These are phyloP conservation scores for Centropyge bicolor DNA, from an alignment of 2,797 vertebrate species.

Conservation along the genomic window DNA sequence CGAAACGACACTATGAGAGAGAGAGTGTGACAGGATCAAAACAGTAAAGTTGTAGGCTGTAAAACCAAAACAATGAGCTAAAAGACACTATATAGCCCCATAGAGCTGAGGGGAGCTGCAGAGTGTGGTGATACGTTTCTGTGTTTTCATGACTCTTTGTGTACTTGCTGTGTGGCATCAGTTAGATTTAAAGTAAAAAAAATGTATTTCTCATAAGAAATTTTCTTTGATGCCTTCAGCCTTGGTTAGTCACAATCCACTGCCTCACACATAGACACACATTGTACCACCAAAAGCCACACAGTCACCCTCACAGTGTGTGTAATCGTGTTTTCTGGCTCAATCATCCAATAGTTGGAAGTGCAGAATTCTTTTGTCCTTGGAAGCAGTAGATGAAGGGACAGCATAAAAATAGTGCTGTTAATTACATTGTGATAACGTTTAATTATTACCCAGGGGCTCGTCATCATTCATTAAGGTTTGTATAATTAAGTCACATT, in stretches of 20 bases:
- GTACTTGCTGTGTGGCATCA: neutral
- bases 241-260: slow-evolving; percentile 25
- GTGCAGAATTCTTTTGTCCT: slow-evolving; percentile 46
- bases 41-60: neutral
- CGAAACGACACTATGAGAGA: neutral
- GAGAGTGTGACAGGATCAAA: neutral
- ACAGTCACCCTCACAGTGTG: slow-evolving; percentile 8
- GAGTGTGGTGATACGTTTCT: neutral
- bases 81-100: too few species aligned
- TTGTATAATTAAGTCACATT: slow-evolving; percentile 53
- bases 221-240: slow-evolving; percentile 13
- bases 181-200: neutral
- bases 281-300: neutral
- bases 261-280: slow-evolving; percentile 14
- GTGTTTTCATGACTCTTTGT: neutral
- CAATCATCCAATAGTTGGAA: slow-evolving; percentile 41
- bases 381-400: slow-evolving; percentile 30
- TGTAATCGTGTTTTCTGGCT: slow-evolving; percentile 41
- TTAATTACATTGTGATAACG: slow-evolving; percentile 58
- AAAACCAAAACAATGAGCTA: neutral
- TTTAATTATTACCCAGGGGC: slow-evolving; percentile 62
- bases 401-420: slow-evolving; percentile 26
- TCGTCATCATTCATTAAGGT: slow-evolving; percentile 61
- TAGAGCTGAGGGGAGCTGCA: neutral
- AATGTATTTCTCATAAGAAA: slow-evolving; percentile 5